Percentiles rank a stretch among this genome's conserved stretches.
These are phyloP conservation scores for Sinosuthora webbiana DNA, from an alignment of 2,113 vertebrate species.

Conservation along the genomic window DNA sequence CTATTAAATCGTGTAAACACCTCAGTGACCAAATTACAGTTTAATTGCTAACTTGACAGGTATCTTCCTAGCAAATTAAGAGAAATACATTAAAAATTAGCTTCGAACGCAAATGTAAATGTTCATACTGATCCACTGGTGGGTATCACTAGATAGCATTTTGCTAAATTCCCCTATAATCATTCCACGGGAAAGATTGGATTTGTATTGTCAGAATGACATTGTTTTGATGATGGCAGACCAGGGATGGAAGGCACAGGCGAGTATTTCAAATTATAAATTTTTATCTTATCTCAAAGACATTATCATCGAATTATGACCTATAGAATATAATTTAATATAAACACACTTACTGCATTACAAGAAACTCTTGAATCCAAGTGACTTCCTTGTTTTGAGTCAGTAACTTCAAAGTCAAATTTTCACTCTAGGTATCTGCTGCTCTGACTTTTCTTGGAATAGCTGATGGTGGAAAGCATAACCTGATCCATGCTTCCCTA, in stretches of 20 bases:
- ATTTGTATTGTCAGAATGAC: background rate
- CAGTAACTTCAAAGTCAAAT: background rate
- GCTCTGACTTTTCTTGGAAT: background rate
- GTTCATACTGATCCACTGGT: constrained; percentile 33
- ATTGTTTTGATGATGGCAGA: constrained; percentile 1
- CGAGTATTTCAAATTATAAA: background rate
- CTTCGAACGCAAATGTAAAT: constrained; percentile 46
- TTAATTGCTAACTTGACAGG: constrained; percentile 64
- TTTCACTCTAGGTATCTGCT: background rate
- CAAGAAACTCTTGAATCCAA: background rate
- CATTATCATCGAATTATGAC: background rate
- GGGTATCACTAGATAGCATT: background rate
- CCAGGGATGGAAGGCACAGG: background rate
- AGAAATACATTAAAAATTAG: constrained; percentile 62
- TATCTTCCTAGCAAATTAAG: constrained; percentile 49
- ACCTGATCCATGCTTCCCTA: background rate
- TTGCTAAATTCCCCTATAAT: constrained; percentile 16
- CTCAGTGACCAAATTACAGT: constrained; percentile 68
- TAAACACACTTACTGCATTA: background rate
- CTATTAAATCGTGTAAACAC: constrained; percentile 72
- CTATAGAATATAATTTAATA: background rate
- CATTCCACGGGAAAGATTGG: background rate
- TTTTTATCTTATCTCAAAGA: background rate
- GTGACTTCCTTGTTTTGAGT: background rate
- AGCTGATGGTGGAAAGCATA: background rate